These are phyloP conservation scores for Polypedilum pembai DNA, from an alignment of 1,140 invertebrate species.

Conservation along the genomic window DNA sequence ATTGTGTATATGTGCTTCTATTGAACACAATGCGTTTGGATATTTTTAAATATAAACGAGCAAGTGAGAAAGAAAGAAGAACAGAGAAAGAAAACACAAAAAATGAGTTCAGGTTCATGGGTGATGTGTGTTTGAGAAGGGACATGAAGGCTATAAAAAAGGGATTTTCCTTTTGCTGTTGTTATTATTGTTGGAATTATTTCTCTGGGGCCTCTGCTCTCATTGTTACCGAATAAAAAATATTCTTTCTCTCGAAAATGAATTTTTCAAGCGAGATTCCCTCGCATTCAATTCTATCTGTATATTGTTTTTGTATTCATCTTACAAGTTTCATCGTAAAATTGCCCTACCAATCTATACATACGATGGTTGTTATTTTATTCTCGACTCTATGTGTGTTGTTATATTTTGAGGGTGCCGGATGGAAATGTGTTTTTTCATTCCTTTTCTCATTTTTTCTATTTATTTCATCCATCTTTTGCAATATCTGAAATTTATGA, in stretches of 20 bases:
- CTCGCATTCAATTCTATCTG: not conserved
- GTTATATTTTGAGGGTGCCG: conserved; percentile 26
- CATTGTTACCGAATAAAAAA: not conserved
- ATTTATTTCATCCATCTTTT: conserved; percentile 23
- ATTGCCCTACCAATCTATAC: conserved; percentile 2
- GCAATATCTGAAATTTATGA: not conserved
- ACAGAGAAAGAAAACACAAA: not conserved
- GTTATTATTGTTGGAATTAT: conserved; percentile 11
- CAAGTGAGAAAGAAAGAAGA: not conserved
- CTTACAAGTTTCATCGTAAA: not conserved
- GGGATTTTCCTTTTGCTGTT: conserved; percentile 16
- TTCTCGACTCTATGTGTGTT: not conserved
- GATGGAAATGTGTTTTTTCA: conserved; percentile 27
- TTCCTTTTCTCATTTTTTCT: not conserved
- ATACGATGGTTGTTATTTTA: conserved; percentile 4
- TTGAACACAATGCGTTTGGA: not conserved
- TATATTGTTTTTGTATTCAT: not conserved
- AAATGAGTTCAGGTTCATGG: conserved; percentile 16
- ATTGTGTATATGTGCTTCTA: not conserved
- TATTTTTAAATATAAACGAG: not conserved
- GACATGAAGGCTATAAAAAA: conserved; percentile 22
- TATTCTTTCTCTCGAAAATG: not conserved
- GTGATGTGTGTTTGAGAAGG: conserved; percentile 3
- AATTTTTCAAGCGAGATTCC: not conserved
- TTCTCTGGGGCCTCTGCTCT: not conserved